Evolutionary conservation across 2,113 vertebrate species (phyloP).

Genomic region (Prietella phreatophila): DNA sequence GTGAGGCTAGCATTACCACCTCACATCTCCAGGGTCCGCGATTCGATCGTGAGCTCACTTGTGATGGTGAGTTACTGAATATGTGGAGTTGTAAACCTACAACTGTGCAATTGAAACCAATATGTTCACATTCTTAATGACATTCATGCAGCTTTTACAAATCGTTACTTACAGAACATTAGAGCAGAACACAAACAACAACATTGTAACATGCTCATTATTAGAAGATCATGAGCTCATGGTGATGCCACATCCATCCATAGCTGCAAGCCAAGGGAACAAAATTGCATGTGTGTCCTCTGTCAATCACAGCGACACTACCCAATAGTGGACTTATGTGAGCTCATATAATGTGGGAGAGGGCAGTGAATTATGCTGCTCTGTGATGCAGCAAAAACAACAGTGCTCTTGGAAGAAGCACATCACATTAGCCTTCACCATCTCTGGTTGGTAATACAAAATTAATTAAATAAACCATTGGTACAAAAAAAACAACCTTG

Average conservation of each 20-base stretch:
- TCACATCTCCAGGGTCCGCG: background rate
- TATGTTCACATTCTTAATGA: background rate
- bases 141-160: background rate
- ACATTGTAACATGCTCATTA: background rate
- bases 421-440: background rate
- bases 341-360: background rate
- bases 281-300: background rate
- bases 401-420: background rate
- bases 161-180: background rate
- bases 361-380: background rate
- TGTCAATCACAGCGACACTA: background rate
- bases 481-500: background rate
- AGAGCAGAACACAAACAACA: background rate
- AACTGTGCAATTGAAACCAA: background rate
- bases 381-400: background rate
- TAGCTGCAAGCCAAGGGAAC: too few species aligned
- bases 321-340: background rate
- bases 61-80: background rate
- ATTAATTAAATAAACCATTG: background rate
- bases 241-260: background rate
- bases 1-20: background rate
- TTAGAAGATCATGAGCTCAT: background rate
- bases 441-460: background rate
- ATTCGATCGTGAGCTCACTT: background rate
- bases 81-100: background rate